Evolutionary conservation across 2,113 vertebrate genomes (phyloP), one percentile per base, ranked within the genome.

Genomic region (Vicugna pacos): DNA sequence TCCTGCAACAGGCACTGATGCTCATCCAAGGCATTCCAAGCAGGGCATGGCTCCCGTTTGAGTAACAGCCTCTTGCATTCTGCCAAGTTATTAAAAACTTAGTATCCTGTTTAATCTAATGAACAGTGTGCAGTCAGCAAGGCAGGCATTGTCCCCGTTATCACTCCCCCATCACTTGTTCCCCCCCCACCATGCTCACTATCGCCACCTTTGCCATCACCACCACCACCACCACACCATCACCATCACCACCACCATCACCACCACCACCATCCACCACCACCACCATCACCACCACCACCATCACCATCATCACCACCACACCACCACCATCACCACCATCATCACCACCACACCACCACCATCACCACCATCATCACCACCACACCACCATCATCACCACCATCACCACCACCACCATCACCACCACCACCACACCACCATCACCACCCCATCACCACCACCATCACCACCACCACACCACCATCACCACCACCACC

Each of bases 401-500:
- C 35, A 35, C 35, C 35, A 35, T 35, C 28, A 52, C 0, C 35
- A 32, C 2, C 38, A 58, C 2, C 35, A 70, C 0, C 8, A 38
- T 0, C 62, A 35, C 0, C 48, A 77, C 2, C 38, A 32, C 0
- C 52, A n/a, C 0, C 4, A 19, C 26, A 70, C 0, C 13, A 32
- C 0, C 64, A n/a, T 0, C 30, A 42, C 13, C 12, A 58, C 2
- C 62, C 28, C 32, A 70, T 0, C 28, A 69, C 0, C 64, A 35
- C 0, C 48, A 48, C 0, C 52, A 22, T 0, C 30, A 26, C 11
- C n/a, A 42, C 0, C 70, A 64, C 0, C 67, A 73, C 56, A 84
- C 1, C 69, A 42, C 0, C 69, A 84, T 0, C 7, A 73, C 0
- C 50, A 81, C 0, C 54, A 62, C 0, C 10, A 73, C 0, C 46